These are phyloP conservation scores for Stegophylla sp. DNA, from an alignment of 2,888 invertebrate species.

Conservation along the genomic window DNA sequence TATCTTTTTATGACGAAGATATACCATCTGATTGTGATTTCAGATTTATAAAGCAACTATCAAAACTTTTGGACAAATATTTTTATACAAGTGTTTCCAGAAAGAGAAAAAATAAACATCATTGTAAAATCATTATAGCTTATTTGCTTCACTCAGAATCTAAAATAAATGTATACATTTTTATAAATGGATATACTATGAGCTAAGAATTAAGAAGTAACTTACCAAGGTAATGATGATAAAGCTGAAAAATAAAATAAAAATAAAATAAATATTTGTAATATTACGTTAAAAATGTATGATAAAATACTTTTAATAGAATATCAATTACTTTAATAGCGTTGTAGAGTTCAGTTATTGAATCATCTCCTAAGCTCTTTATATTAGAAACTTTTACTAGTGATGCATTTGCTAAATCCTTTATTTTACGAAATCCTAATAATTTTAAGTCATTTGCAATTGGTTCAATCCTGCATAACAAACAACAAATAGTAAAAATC, in stretches of 20 bases:
- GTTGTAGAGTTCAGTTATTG: constrained; percentile 4
- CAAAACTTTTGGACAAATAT: too few relatives aligned
- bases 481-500: neutral
- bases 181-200: too few relatives aligned
- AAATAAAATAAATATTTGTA: neutral
- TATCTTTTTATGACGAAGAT: too few relatives aligned
- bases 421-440: constrained; percentile 12
- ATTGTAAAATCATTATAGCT: too few relatives aligned
- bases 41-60: too few relatives aligned
- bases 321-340: constrained; percentile 30
- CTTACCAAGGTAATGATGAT: constrained; percentile 12
- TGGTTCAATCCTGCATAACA: neutral
- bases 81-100: too few relatives aligned
- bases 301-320: neutral
- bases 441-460: neutral
- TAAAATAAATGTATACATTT: too few relatives aligned
- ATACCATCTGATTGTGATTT: too few relatives aligned
- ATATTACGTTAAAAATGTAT: neutral
- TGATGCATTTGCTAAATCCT: constrained; percentile 5
- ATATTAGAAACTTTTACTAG: neutral
- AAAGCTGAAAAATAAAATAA: constrained; percentile 4
- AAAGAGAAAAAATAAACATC: too few relatives aligned
- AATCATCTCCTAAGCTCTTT: neutral
- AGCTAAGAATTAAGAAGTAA: too few relatives aligned
- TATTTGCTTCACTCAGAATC: too few relatives aligned